A percentile compares a stretch with the other conserved stretches of the same genome.
Conservation (phyloP, 1,140 invertebrate species). For the Diprion similis region DNA sequence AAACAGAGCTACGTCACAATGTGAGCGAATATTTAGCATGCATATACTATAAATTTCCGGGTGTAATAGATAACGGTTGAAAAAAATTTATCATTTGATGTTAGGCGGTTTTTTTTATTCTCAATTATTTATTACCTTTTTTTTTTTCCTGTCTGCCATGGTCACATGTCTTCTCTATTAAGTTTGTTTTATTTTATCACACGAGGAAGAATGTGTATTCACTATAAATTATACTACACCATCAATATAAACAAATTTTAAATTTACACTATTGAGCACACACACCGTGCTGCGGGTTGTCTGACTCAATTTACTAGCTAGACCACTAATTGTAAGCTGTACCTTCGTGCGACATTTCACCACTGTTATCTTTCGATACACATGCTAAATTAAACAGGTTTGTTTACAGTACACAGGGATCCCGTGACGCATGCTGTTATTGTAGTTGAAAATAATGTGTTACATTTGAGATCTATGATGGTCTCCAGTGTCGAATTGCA, state of each 20-base stretch:
- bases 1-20: conserved; percentile 4
- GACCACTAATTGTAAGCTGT: background rate
- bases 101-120: background rate
- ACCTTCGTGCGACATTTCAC: background rate
- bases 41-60: background rate
- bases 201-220: background rate
- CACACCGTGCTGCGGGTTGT: background rate
- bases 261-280: background rate
- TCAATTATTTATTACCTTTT: too few species aligned
- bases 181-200: background rate
- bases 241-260: background rate
- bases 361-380: conserved; percentile 11
- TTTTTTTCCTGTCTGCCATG: too few species aligned
- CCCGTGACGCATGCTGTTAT: conserved; percentile 6
- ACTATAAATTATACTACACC: background rate
- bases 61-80: background rate
- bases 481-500: conserved; percentile 15
- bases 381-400: conserved; percentile 18
- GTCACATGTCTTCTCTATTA: background rate
- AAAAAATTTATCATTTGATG: background rate
- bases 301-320: background rate
- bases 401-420: background rate
- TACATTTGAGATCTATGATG: background rate
- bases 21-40: background rate
- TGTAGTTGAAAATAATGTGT: conserved; percentile 4